Percentiles rank a stretch among this genome's conserved stretches.
Conservation (phyloP, 1,140 invertebrate genomes). For the Chymomyza costata region DNA sequence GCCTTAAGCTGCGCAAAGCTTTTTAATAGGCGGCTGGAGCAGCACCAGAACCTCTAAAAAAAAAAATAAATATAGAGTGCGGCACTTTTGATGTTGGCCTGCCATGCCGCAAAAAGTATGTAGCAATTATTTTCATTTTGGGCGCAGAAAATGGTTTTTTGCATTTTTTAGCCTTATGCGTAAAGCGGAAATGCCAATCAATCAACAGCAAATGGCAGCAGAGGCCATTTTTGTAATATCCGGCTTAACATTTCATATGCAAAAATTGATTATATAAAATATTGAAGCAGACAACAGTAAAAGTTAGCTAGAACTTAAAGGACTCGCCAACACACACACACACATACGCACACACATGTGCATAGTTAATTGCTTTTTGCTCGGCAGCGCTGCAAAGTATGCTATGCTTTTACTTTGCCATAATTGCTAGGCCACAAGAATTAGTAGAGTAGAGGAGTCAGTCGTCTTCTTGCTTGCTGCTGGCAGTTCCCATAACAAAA, state of each 20-base stretch:
- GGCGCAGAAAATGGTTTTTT: no score
- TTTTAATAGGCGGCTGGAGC: no score
- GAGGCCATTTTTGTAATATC: constrained; percentile 60
- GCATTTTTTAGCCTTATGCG: no score
- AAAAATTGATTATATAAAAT: constrained; percentile 32
- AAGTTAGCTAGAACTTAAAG: constrained; percentile 2
- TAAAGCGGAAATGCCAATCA: no score
- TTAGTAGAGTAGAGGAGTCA: no score
- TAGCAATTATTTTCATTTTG: constrained; percentile 48
- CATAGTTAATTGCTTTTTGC: constrained; percentile 45
- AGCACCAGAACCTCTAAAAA: no score
- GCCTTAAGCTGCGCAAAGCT: no score
- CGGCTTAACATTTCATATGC: constrained; percentile 66
- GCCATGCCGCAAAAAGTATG: constrained; percentile 28
- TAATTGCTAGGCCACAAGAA: constrained; percentile 24
- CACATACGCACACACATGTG: constrained; percentile 11
- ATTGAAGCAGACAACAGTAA: neutral
- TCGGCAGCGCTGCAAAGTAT: constrained; percentile 1
- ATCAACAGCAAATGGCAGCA: no score
- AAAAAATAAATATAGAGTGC: no score
- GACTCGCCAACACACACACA: neutral
- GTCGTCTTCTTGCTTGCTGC: no score
- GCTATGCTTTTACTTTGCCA: constrained; percentile 4
- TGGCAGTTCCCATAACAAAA: no score
- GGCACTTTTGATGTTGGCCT: constrained; percentile 5